These are phyloP conservation scores for Cladorhizidae sp. DNA, from an alignment of 37 sponge, comb jelly and placozoan species.

Conservation along the genomic window DNA sequence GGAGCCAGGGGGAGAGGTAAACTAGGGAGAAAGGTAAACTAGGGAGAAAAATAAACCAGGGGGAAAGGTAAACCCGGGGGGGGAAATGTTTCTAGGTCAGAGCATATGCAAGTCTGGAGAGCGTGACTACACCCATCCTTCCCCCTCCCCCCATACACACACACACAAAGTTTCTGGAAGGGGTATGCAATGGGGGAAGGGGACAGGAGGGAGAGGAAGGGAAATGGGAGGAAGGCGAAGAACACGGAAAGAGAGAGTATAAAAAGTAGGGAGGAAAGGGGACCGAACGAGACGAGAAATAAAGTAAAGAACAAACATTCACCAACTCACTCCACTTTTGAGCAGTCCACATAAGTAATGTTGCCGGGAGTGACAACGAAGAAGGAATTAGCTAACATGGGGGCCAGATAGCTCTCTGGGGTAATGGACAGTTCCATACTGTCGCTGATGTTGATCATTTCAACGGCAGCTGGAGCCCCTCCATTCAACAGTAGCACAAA, in stretches of 20 bases:
- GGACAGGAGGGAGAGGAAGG: background rate
- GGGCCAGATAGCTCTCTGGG: conserved; percentile 22
- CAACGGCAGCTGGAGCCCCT: conserved; percentile 3
- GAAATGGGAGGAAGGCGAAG: conserved; percentile 1
- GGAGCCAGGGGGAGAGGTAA: no score
- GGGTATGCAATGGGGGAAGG: background rate
- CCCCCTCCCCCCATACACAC: background rate
- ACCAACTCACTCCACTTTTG: conserved; percentile 7
- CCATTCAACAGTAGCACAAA: conserved; percentile 43
- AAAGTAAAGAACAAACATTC: no score
- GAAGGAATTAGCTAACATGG: background rate
- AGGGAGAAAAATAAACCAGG: no score
- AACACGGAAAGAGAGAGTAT: no score
- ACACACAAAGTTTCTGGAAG: no score
- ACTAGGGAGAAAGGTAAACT: no score
- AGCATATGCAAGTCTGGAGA: no score
- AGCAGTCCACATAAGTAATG: conserved; percentile 66
- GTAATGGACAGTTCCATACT: conserved; percentile 16
- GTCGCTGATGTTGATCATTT: conserved; percentile 34
- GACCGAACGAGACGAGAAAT: no score
- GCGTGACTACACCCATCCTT: no score
- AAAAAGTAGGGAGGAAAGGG: no score
- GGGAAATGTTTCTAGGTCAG: no score
- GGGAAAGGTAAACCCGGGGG: no score
- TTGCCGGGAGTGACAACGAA: conserved; percentile 45